Conservation (phyloP, 1,140 invertebrate species). For the Trinorchestia longiramus region DNA sequence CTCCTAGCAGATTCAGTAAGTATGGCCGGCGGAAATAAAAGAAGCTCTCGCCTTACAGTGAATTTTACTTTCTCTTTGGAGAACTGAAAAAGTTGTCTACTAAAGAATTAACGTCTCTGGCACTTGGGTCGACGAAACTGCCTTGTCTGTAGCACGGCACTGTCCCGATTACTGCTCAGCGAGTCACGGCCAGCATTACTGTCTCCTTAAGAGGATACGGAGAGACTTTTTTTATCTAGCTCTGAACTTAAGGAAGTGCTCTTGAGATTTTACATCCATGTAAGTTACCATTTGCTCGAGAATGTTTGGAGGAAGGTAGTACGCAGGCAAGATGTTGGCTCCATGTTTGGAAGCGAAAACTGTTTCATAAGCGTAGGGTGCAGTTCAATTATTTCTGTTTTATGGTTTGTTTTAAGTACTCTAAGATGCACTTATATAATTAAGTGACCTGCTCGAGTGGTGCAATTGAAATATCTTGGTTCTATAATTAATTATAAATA, state of each 20-base stretch:
- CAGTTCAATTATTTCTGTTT: too few relatives aligned
- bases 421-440: too few relatives aligned
- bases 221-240: neutral
- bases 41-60: neutral
- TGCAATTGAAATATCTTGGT: too few relatives aligned
- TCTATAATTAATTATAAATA: too few relatives aligned
- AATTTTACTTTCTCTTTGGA: neutral
- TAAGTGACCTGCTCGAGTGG: too few relatives aligned
- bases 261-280: neutral
- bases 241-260: neutral
- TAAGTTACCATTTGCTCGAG: neutral
- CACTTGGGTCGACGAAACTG: neutral
- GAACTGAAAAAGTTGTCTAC: neutral
- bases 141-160: neutral
- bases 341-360: neutral
- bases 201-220: neutral
- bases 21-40: neutral
- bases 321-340: neutral
- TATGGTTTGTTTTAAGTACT: too few relatives aligned
- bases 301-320: neutral
- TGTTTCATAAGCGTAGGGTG: neutral
- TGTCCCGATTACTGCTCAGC: neutral
- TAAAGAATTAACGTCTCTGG: slow-evolving; percentile 13
- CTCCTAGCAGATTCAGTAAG: neutral
- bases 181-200: neutral